Percentiles rank a stretch among this genome's conserved stretches.
Evolutionary conservation across 1,140 invertebrate genomes (phyloP).

Genomic region (Drosophila trapezifrons): DNA sequence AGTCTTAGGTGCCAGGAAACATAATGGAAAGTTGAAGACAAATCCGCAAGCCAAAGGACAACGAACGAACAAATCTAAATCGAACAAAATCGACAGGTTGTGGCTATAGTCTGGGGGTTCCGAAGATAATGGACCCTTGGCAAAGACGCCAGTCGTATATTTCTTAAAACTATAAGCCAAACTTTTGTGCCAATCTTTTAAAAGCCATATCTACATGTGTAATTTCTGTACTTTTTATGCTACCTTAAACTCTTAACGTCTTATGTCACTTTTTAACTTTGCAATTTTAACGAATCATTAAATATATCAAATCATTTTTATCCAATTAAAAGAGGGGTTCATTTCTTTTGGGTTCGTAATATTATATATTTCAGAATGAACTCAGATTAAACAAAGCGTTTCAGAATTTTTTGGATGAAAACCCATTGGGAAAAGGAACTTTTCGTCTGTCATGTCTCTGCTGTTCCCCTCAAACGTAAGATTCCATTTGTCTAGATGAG

Average conservation of each 20-base stretch:
- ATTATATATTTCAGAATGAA: too few species aligned
- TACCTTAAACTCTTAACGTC: constrained; percentile 9
- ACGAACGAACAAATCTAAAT: constrained; percentile 64
- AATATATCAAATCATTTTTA: constrained; percentile 12
- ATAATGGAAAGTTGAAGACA: constrained; percentile 33
- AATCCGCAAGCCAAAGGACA: constrained; percentile 34
- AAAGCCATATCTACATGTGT: constrained; percentile 17
- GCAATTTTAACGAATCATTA: constrained; percentile 5
- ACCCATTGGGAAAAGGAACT: too few species aligned
- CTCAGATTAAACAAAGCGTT: too few species aligned
- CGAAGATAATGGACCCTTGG: constrained; percentile 9
- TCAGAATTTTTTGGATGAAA: too few species aligned
- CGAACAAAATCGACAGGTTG: constrained; percentile 66
- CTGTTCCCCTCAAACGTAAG: too few species aligned
- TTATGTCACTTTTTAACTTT: neutral
- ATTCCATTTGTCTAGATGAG: too few species aligned
- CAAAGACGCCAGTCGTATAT: constrained; percentile 54
- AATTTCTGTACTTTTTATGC: constrained; percentile 4
- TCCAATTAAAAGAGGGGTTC: constrained; percentile 4
- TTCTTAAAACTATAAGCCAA: constrained; percentile 33
- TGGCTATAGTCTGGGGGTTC: constrained; percentile 2
- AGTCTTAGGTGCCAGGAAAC: constrained; percentile 9
- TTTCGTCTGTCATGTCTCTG: too few species aligned
- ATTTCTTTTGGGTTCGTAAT: too few species aligned
- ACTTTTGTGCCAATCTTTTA: constrained; percentile 64